Evolutionary conservation across 2,797 vertebrate species (phyloP).

Genomic region (Danio jaintianensis): DNA sequence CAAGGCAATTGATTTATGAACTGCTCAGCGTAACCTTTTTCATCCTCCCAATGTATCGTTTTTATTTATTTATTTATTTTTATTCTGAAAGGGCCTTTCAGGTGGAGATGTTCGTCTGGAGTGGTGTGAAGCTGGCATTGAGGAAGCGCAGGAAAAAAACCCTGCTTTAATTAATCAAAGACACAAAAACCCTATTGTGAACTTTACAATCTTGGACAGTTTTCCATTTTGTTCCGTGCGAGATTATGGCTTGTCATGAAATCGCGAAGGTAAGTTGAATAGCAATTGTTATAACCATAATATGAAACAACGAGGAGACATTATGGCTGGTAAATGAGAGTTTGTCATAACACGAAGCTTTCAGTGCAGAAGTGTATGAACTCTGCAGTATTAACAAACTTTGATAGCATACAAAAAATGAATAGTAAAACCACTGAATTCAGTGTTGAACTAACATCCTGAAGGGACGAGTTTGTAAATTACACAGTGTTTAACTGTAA

Average conservation of each 20-base stretch:
- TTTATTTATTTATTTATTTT: slow-evolving; percentile 5
- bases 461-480: no score
- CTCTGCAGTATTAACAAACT: not conserved
- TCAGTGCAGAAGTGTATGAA: not conserved
- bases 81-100: slow-evolving; percentile 58
- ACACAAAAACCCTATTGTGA: slow-evolving; percentile 32
- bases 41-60: slow-evolving; percentile 45
- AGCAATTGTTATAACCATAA: not conserved
- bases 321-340: not conserved
- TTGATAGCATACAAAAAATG: not conserved
- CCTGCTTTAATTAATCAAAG: slow-evolving; percentile 60
- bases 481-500: no score
- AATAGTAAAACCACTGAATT: not conserved
- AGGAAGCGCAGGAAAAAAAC: slow-evolving; percentile 39
- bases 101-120: slow-evolving; percentile 60
- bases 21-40: slow-evolving; percentile 65
- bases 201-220: slow-evolving; percentile 12
- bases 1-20: slow-evolving; percentile 74
- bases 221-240: slow-evolving; percentile 21
- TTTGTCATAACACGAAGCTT: not conserved
- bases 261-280: not conserved
- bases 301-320: slow-evolving; percentile 1
- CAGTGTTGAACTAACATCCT: not conserved
- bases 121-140: slow-evolving; percentile 46
- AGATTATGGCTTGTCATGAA: slow-evolving; percentile 20